Evolutionary conservation across 2,888 invertebrate species (phyloP), one percentile per base, ranked within the genome.

Genomic region (Baronia brevicornis): DNA sequence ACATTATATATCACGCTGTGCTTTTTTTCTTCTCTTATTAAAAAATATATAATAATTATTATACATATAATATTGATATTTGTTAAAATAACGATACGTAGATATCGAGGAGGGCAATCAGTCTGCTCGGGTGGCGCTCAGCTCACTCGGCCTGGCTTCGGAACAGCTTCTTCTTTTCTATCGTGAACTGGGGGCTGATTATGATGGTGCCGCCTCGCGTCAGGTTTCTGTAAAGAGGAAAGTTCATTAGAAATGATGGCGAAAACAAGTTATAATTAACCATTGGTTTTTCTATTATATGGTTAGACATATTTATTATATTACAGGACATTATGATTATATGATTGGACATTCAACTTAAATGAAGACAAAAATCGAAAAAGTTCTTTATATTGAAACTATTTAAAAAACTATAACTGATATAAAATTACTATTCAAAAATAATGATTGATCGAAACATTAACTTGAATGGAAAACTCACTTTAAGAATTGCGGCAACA

Each of bases 111-210:
- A 74, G 79, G 78, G 77, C 73, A 73, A 74, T 75, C 78, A 71
- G 75, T 77, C 77, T 68, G 70, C 74, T 68, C 71, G 69, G 74
- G 64, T 70, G 69, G 44, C 64, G 67, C 66, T 59, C 51, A 57
- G 41, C 63, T 77, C 68, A 82, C 65, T 84, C 79, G 52, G 88
- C 85, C 65, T 87, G 88, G 59, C 91, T 91, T 63, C 94, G 87
- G 87, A 95, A 96, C 55, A 96, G 86, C 84, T 96, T 96, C 78
- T 94, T 94, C 87, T 96, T 96, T 72, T 91, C 93, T 82, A 96
- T 86, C 63, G 90, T 90, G 86, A 94, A 96, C 67, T 91, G 92
- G 56, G 92, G 91, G 85, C 94, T 93, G 72, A 96, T 92, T 82
- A 95, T 91, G 62, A 96, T 91, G 51, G 94, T 94, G 71, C 92